Base-by-base conservation (phyloP, 2,888 invertebrate species). In the Tribolium freemani region DNA sequence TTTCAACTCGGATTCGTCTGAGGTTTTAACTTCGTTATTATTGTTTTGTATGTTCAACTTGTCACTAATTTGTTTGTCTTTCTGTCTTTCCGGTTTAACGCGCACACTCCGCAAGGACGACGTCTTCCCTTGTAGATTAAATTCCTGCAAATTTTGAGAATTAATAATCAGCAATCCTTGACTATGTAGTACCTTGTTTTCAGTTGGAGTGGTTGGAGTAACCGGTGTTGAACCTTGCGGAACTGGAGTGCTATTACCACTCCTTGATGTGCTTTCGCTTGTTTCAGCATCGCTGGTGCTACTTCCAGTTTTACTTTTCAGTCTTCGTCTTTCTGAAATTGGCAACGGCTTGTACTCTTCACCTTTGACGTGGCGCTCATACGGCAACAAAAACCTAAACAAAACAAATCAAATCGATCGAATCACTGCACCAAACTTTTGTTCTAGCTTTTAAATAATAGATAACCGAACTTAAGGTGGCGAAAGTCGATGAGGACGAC, bases 371-470 rank as follows among this genome's bases (percentile, higher is more conserved):
- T 87, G 89, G 85, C 87, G 87, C 77, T 93, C 93, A 80, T 90
- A 92, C 0, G 92, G 89, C n/a, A 93, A 85, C 10, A 93, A 87
- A 81, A 91, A 90, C 80, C 93, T 93, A 84, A 0, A 84, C 16
- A 53, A n/a, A 20, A 53, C 8, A 38, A 26, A 26, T 26, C 26
- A 31, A 31, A 84, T 72, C 76, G 76, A 73, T 38, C n/a, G 1
- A 38, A 38, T 38, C 38, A 38, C 38, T 38, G 38, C 10, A 61
- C 38, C 38, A n/a, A 38, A 38, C 6, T 26, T 21, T 21, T 9
- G 31, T 38, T 38, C 9, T 9, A 38, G 31, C 6, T 9, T 38
- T 38, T 38, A 38, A 38, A 38, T 38, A 38, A 38, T 38, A n/a
- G 38, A 38, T 38, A 38, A n/a, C 1, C 0, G 31, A 3, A 26